Conservation (phyloP, 2,113 vertebrate species). For the Alligator mississippiensis region DNA sequence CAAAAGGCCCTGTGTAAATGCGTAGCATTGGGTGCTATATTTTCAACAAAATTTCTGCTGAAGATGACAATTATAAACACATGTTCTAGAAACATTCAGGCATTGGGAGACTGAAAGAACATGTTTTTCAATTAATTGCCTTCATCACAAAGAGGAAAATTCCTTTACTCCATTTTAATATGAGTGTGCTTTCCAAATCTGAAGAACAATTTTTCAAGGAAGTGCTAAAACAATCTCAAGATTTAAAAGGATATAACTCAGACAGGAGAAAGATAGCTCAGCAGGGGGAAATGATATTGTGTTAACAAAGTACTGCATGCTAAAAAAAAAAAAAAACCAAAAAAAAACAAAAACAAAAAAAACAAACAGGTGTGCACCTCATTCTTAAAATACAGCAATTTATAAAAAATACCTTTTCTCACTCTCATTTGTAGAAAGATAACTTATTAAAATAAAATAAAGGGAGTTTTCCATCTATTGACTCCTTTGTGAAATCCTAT, state of each 20-base stretch:
- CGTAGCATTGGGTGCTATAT: not conserved
- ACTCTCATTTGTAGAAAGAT: not conserved
- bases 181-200: not conserved
- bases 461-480: no score
- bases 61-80: slow-evolving; percentile 17
- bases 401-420: no score
- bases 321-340: no score
- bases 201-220: not conserved
- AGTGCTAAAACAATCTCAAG: not conserved
- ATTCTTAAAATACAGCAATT: not conserved
- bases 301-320: no score
- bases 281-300: no score
- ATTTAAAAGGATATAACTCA: not conserved
- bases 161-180: not conserved
- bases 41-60: not conserved
- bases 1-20: not conserved
- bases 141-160: not conserved
- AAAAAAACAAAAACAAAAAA: no score
- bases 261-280: not conserved
- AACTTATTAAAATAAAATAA: not conserved
- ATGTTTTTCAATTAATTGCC: slow-evolving; percentile 2
- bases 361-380: no score
- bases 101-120: slow-evolving; percentile 4
- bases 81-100: slow-evolving; percentile 3
- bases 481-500: no score